Conservation (phyloP, 2,888 invertebrate species). For the Mythimna pallens region DNA sequence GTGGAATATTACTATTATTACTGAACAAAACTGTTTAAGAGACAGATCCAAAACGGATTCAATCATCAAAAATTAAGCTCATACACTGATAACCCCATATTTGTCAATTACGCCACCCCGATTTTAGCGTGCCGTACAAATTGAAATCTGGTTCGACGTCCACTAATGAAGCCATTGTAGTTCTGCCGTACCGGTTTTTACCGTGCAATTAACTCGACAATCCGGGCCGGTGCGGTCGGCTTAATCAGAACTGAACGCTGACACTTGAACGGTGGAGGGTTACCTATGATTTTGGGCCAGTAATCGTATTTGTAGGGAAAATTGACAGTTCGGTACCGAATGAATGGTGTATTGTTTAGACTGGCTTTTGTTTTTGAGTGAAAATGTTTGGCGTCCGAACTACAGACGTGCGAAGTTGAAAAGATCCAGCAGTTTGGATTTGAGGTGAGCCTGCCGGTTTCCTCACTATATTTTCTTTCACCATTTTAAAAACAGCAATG, state of each 20-base stretch:
- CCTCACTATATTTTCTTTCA: too few species aligned
- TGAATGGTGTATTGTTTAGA: neutral
- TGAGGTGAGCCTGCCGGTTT: too few species aligned
- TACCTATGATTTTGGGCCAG: slow-evolving; percentile 61
- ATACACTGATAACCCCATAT: slow-evolving; percentile 60
- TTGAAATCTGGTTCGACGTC: slow-evolving; percentile 74
- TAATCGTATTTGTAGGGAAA: slow-evolving; percentile 39
- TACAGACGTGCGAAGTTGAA: too few species aligned
- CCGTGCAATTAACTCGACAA: slow-evolving; percentile 80
- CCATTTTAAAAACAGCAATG: too few species aligned
- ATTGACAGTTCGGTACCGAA: neutral
- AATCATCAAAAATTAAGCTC: slow-evolving; percentile 37
- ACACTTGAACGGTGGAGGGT: slow-evolving; percentile 65
- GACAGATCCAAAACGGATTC: neutral
- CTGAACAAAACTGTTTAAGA: neutral
- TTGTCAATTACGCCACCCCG: slow-evolving; percentile 75
- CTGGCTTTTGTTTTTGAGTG: neutral
- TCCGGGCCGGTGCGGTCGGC: slow-evolving; percentile 75
- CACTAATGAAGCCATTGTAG: slow-evolving; percentile 82
- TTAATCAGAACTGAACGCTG: slow-evolving; percentile 73
- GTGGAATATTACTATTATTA: neutral
- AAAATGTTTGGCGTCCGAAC: too few species aligned
- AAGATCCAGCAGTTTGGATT: too few species aligned
- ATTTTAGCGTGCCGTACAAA: slow-evolving; percentile 69
- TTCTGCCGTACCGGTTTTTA: slow-evolving; percentile 75